Base-by-base conservation (phyloP, 2,113 vertebrate genomes). In the Elephantulus edwardii region DNA sequence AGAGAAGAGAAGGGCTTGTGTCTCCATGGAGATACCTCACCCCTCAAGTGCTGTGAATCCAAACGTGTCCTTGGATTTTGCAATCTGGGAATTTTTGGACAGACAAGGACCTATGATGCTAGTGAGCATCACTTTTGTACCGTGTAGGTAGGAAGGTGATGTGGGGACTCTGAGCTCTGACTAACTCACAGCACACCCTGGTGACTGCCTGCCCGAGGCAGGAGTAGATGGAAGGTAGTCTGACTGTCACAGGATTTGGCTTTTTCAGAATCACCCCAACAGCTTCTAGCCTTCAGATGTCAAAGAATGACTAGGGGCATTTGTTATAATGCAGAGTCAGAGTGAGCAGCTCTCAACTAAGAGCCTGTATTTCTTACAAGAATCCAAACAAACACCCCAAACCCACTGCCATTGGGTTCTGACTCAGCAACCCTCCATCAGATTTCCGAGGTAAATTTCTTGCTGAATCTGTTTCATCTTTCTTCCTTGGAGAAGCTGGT, bases 21-120 rank as follows among this genome's bases (percentile, higher is more conserved):
- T 35, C 6, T 9, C 3, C 40, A 2, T 0, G 2, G 6, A 5
- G 6, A 17, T 16, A 33, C 12, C 1, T 17, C 20, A 19, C n/a
- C 24, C 16, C 30, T 2, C 2, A 7, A 22, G 22, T 40, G n/a
- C 40, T 75, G 42, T 35, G n/a, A 38, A 38, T 50, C 24, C 10
- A n/a, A 20, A 26, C 3, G 20, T 26, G 28, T 35, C 22, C 68
- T 52, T 1, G 16, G 48, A 68, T 60, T 82, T 11, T 56, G 42
- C 46, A 35, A 58, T 10, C 8, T 7, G 16, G 56, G 30, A 28
- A 11, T 71, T 46, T n/a, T 52, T 17, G 26, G 6, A 33, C 8
- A 11, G 75, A 46, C 16, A 17, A 75, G 40, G 35, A 76, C 11
- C 42, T 81, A 24, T 1, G 4, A 35, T 46, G 52, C n/a, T 60